Evolutionary conservation across 2,113 vertebrate genomes (phyloP), one percentile per base, ranked within the genome.

Genomic region (Mystacornis crossleyi): DNA sequence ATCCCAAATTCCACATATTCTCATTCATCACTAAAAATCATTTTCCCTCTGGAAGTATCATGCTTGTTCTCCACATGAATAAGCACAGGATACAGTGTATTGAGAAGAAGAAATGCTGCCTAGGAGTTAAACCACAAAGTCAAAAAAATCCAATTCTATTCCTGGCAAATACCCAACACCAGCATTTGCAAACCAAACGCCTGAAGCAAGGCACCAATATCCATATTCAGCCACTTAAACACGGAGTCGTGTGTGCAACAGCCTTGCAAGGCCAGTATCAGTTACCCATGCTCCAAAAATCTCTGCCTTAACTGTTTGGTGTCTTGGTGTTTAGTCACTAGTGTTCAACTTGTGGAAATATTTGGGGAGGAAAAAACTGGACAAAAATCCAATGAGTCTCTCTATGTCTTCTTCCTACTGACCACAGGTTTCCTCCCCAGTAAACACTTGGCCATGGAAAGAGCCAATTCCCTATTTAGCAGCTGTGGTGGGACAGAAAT

Each of bases 151-250:
- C 82, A 80, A 47, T 62, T 93, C 84, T 80, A 18, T 43, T 88
- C 78, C 93, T 94, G 95, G 94, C 91, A 93, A 90, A 90, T 77
- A 91, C 66, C 67, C 91, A 96, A 93, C 29, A 62, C 81, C 65
- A 77, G 91, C 62, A 95, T 88, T 95, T 57, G 58, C 78, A 95
- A 91, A 87, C 84, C 73, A 80, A 72, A 9, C 7, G 71, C 84
- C 87, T 80, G 85, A 77, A 95, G 86, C 81, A 69, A 94, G 82
- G 45, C 79, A 94, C 62, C 94, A 93, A 18, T 42, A 66, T 73
- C 71, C 82, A 66, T 29, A 89, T 55, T 86, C 71, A 94, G 89
- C 67, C 93, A 82, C 65, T 93, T 91, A 75, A 89, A 84, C 33
- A 82, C 0, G 0, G 16, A 73, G n/a, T 9, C 73, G 38, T 61